Evolutionary conservation across 1,140 invertebrate genomes (phyloP).

Genomic region (Samia ricini): DNA sequence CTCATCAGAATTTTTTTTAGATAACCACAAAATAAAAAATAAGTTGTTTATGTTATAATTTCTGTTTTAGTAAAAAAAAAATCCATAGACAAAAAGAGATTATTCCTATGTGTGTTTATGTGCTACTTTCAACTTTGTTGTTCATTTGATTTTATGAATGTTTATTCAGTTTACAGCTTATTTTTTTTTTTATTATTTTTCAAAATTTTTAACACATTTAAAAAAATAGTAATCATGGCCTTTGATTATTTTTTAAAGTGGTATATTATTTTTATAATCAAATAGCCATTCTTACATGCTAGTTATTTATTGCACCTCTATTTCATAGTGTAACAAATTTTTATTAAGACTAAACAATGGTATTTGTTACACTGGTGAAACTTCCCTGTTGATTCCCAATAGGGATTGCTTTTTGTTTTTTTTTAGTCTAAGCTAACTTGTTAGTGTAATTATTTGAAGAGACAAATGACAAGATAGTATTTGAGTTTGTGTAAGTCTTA

Average conservation of each 20-base stretch:
- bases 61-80: conserved; percentile 29
- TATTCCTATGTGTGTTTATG: conserved; percentile 7
- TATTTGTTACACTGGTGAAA: conserved; percentile 14
- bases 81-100: background rate
- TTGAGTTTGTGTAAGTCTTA: background rate
- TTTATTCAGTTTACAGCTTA: conserved; percentile 62
- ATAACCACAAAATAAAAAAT: conserved; percentile 66
- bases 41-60: conserved; percentile 53
- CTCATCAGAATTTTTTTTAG: conserved; percentile 38
- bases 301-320: conserved; percentile 31
- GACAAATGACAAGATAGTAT: background rate
- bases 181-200: conserved; percentile 49
- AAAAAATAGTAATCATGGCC: conserved; percentile 39
- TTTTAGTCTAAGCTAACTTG: conserved; percentile 35
- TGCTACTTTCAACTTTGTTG: conserved; percentile 39
- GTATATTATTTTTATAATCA: conserved; percentile 4
- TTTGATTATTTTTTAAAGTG: conserved; percentile 11
- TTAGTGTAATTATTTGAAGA: conserved; percentile 16
- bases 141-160: conserved; percentile 32
- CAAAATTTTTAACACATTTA: conserved; percentile 44
- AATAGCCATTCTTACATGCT: conserved; percentile 26
- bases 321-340: conserved; percentile 13
- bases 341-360: background rate
- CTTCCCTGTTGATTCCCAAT: conserved; percentile 22
- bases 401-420: conserved; percentile 31